Base-by-base conservation (phyloP, 1,140 invertebrate species). In the Antheraea pernyi region DNA sequence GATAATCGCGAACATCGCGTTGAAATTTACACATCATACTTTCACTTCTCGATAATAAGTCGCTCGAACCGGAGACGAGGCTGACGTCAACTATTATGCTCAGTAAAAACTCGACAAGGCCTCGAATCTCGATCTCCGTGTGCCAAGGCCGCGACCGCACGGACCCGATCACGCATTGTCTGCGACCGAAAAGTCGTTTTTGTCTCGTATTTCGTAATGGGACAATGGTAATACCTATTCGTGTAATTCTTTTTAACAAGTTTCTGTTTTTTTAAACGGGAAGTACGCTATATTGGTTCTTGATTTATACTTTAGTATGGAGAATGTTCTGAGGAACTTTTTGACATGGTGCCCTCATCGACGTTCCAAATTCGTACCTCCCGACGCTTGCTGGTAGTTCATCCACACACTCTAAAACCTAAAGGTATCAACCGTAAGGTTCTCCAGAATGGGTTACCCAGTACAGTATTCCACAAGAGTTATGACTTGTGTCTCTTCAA, bases 141-240 rank as follows among this genome's bases (percentile, higher is more conserved):
- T 42, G 11, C 68, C 76, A 78, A 78, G 76, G 76, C 64, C 72
- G 72, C 36, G 48, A 9, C 37, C 37, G 13, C 1, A 48, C 46
- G 11, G 46, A 11, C 46, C 19, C 63, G 69, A 75, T 65, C 73
- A 73, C 69, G 76, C 71, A 75, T 75, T 73, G 73, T 73, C 69
- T 39, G 65, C 68, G 42, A 16, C 9, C 37, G 42, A n/a, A 16
- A 48, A 48, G 19, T 37, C 0, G 19, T 53, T 76, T 76, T 76
- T 69, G 37, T 68, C 18, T 68, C 62, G 18, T 42, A 59, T 73
- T 76, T 76, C 69, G 66, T 72, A 73, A 72, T 62, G 63, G 64
- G 42, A 58, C 65, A 67, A 67, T 67, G n/a, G 65, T 67, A 22
- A 67, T 59, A 59, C 30, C 46, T 19, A 66, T 66, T 59, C 37